Conservation (phyloP, 2,888 invertebrate genomes). For the Eupithecia pulchellata region DNA sequence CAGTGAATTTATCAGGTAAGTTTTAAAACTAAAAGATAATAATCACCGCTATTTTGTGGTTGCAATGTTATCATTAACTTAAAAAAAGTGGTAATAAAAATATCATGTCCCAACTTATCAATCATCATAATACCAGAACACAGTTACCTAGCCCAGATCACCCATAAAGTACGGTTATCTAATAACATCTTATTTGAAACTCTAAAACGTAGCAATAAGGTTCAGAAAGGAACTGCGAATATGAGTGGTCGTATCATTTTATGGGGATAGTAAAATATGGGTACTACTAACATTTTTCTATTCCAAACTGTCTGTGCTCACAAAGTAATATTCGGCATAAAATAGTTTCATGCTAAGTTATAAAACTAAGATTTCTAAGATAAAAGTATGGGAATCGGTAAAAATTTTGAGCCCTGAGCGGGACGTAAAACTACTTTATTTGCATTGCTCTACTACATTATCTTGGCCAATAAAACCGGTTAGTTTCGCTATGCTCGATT, state of each 20-base stretch:
- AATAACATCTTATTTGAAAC: conserved; percentile 3
- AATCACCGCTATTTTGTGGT: not conserved
- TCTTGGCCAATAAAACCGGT: too few species aligned
- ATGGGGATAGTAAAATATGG: conserved; percentile 20
- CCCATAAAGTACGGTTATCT: conserved; percentile 7
- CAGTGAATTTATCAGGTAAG: not conserved
- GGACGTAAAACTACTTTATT: too few species aligned
- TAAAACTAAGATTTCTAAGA: conserved; percentile 1
- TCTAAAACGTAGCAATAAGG: conserved; percentile 15
- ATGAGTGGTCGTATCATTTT: conserved; percentile 22
- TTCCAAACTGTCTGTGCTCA: conserved; percentile 10
- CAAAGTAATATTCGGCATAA: conserved; percentile 16
- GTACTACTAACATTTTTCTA: conserved; percentile 21
- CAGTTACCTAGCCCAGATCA: not conserved
- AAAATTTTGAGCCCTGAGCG: not conserved
- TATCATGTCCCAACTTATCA: not conserved
- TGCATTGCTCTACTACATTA: too few species aligned
- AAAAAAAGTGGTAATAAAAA: too few species aligned
- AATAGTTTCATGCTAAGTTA: not conserved
- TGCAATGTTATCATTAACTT: not conserved
- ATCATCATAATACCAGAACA: not conserved
- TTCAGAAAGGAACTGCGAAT: conserved; percentile 17
- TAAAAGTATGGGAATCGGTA: not conserved
- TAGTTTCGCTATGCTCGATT: too few species aligned
- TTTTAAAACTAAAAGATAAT: not conserved